Evolutionary conservation across 1,140 invertebrate genomes (phyloP).

Genomic region (Halesus radiatus): DNA sequence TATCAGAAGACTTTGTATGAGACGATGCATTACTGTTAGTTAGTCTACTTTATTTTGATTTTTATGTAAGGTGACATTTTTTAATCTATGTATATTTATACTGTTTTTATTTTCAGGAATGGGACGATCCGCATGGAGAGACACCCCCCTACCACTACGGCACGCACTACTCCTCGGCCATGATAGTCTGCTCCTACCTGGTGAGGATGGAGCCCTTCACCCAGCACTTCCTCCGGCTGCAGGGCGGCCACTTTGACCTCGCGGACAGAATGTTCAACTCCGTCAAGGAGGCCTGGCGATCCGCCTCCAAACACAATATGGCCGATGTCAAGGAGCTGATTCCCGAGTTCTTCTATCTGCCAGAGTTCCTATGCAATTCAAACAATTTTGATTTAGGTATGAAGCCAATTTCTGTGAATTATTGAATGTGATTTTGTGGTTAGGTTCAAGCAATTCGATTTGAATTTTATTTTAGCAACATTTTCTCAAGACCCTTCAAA

Average conservation of each 20-base stretch:
- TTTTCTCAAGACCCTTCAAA: too few relatives aligned
- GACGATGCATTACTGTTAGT: too few relatives aligned
- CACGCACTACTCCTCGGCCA: constrained; percentile 98
- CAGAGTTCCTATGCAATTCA: constrained; percentile 93
- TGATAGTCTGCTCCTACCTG: constrained; percentile 99
- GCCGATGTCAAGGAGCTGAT: constrained; percentile 99
- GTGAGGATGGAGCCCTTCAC: constrained; percentile 99
- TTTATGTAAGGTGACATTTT: too few relatives aligned
- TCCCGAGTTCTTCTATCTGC: constrained; percentile 98
- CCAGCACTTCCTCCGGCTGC: constrained; percentile 95
- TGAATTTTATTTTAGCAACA: too few relatives aligned
- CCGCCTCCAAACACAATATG: constrained; percentile 98
- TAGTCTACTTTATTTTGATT: too few relatives aligned
- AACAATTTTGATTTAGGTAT: constrained; percentile 97
- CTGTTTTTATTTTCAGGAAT: constrained; percentile 79
- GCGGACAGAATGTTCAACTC: constrained; percentile 99
- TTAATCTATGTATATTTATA: too few relatives aligned
- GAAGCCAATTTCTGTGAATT: constrained; percentile 4
- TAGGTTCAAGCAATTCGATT: too few relatives aligned
- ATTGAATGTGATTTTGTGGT: too few relatives aligned
- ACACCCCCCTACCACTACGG: constrained; percentile 99
- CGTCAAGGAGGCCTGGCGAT: constrained; percentile 97
- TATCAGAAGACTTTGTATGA: too few relatives aligned
- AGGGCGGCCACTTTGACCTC: constrained; percentile 99
- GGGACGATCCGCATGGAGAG: constrained; percentile 97